Base-by-base conservation (phyloP, 2,888 invertebrate genomes). In the Embidobia sp. region DNA sequence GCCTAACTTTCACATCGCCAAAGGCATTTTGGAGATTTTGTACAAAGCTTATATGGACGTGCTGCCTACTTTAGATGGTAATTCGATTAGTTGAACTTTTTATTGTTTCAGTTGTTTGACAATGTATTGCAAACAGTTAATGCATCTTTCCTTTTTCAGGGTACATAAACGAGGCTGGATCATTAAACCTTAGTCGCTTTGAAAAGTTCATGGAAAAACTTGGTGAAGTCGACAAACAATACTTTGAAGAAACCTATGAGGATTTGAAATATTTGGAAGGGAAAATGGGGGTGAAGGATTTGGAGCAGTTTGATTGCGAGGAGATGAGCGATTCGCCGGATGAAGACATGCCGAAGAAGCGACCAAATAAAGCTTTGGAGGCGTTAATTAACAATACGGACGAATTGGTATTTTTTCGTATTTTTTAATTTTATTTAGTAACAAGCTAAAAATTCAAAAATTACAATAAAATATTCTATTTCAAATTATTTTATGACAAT, bases 1-100 rank as follows among this genome's bases (percentile, higher is more conserved):
- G 79, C 99, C 99, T 1, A 94, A 97, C 89, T 92, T 99, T 89
- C 97, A 99, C 89, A 99, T 99, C 80, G 93, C 93, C 81, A 95
- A 95, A 85, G 97, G 97, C 85, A 97, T 97, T 8, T 90, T 99
- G 78, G 96, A 97, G 0, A 87, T 95, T 76, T 91, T 99, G 33
- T 98, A 97, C 90, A 92, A 93, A 83, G 95, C 95, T 0, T 98
- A 99, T 90, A 97, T 95, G 90, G 92, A 93, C 46, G 94, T 97
- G 29, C 91, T 98, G 83, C 97, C 97, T 0, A 93, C 93, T 29
- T 91, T 98, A 80, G 95, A 94, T 89, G 98, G 98, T 95, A 89
- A 90, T 48, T n/a, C n/a, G n/a, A n/a, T n/a, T n/a, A n/a, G n/a
- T n/a, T n/a, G 2, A 8, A 29, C 11, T 1, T 26, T 44, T 31